These are phyloP conservation scores for Oxyura jamaicensis DNA, from an alignment of 2,113 vertebrate species.

Conservation along the genomic window DNA sequence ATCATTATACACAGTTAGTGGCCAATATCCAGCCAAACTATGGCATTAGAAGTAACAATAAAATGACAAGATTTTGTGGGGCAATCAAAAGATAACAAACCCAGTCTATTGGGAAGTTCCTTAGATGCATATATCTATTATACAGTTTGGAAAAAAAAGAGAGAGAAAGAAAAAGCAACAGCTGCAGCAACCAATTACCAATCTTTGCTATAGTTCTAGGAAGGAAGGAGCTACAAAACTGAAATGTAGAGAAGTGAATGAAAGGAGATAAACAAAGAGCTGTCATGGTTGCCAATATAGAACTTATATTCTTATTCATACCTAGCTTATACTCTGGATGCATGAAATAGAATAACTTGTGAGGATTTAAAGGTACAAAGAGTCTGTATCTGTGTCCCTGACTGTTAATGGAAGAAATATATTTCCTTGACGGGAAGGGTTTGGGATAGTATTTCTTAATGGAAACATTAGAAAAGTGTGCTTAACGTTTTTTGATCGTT, in stretches of 20 bases:
- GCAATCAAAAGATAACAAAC: background rate
- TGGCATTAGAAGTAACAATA: background rate
- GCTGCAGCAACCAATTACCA: background rate
- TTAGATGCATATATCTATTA: background rate
- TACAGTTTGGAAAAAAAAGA: background rate
- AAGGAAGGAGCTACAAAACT: background rate
- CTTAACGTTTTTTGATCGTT: background rate
- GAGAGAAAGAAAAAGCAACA: background rate
- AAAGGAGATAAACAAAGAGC: background rate
- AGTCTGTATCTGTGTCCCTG: background rate
- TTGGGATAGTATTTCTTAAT: background rate
- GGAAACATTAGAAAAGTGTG: background rate
- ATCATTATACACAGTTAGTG: background rate
- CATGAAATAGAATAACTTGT: background rate
- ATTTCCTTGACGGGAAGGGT: background rate
- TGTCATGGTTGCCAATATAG: background rate
- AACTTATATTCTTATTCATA: background rate
- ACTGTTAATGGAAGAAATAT: background rate
- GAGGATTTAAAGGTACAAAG: background rate
- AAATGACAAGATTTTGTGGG: background rate
- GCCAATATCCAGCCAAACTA: background rate
- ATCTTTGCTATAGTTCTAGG: background rate
- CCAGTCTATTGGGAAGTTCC: background rate
- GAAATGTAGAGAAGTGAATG: background rate
- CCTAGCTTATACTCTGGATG: background rate